These are phyloP conservation scores for Phaethon lepturus DNA, from an alignment of 2,113 vertebrate species.

Conservation along the genomic window DNA sequence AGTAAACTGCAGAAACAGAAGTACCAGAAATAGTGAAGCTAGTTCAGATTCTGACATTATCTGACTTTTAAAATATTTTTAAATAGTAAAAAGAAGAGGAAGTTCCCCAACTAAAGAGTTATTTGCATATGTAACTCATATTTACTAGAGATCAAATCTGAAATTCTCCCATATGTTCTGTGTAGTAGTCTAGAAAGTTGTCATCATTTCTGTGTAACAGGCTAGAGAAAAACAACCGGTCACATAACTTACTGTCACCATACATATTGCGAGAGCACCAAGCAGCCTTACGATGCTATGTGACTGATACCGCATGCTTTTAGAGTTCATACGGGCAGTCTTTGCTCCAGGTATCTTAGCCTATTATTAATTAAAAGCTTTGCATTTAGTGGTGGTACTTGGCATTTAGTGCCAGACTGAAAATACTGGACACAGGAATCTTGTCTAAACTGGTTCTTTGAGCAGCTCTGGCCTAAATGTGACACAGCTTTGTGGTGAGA, in stretches of 20 bases:
- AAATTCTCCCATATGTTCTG: not conserved
- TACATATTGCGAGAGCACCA: not conserved
- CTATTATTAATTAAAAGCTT: not conserved
- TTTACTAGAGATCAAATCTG: not conserved
- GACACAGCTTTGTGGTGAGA: accelerated
- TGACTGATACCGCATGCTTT: not conserved
- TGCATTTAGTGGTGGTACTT: not conserved
- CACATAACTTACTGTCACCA: accelerated
- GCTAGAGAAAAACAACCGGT: not conserved
- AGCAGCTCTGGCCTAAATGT: not conserved
- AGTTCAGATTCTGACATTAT: not conserved
- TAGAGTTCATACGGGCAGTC: not conserved
- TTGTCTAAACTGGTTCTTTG: not conserved
- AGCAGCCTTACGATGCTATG: not conserved
- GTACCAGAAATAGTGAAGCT: not conserved
- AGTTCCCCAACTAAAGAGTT: not conserved
- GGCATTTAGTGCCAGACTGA: not conserved
- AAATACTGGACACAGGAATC: accelerated
- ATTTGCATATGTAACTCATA: not conserved
- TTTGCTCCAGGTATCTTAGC: not conserved
- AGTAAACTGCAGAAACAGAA: not conserved
- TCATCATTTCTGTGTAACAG: not conserved
- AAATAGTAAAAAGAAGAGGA: not conserved
- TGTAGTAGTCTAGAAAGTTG: not conserved
- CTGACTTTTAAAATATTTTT: not conserved